These are phyloP conservation scores for Chelonia mydas DNA, from an alignment of 2,797 vertebrate species.

Conservation along the genomic window DNA sequence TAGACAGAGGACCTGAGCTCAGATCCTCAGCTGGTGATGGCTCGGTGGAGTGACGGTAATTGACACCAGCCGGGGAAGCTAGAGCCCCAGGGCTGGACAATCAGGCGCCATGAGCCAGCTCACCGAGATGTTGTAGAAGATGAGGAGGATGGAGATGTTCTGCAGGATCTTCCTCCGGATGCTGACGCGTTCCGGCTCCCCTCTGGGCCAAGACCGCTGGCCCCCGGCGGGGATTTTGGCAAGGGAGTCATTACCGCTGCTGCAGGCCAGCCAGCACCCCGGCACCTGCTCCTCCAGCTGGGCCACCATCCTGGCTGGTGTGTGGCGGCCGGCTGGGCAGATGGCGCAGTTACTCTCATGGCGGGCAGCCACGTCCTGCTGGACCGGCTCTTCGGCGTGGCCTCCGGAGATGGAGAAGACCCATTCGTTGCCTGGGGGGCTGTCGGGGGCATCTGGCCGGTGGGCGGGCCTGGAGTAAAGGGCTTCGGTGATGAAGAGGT, in stretches of 20 bases:
- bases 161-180: conserved; percentile 83
- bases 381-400: neutral
- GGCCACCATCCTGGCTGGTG: neutral
- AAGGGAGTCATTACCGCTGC: neutral
- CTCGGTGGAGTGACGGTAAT: no score
- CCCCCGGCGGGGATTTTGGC: neutral
- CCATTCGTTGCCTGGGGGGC: neutral
- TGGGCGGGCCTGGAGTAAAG: conserved; percentile 63
- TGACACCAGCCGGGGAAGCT: neutral
- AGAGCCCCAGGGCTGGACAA: neutral
- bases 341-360: neutral
- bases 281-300: neutral
- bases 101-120: conserved; percentile 55
- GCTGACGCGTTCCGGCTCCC: neutral
- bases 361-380: neutral
- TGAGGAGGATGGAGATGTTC: conserved; percentile 84
- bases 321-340: neutral
- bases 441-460: neutral
- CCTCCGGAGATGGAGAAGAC: conserved; percentile 35
- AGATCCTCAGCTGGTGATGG: no score
- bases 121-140: conserved; percentile 84
- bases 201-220: neutral
- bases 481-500: conserved; percentile 87
- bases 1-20: no score
- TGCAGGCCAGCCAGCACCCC: neutral